Conservation (phyloP, 2,888 invertebrate genomes). For the Capitulum mitella region DNA sequence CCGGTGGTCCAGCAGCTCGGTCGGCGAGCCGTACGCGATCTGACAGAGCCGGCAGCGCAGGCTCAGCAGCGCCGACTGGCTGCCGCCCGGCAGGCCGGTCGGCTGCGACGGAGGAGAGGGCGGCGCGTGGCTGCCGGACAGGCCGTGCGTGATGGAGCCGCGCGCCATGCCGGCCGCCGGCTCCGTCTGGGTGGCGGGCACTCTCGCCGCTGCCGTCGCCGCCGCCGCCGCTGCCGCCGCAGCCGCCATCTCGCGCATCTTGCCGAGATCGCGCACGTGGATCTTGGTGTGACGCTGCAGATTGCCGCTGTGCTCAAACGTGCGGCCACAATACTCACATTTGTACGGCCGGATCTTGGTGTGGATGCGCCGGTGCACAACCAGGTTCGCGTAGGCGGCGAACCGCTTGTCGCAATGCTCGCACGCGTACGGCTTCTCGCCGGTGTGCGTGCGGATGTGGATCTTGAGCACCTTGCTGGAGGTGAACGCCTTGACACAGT, state of each 20-base stretch:
- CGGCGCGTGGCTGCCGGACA: not conserved
- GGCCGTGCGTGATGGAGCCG: not conserved
- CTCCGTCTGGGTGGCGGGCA: not conserved
- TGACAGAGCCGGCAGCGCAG: not conserved
- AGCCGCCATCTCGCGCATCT: not conserved
- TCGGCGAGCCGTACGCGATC: not conserved
- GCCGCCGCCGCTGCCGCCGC: not conserved
- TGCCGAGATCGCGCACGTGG: constrained; percentile 30
- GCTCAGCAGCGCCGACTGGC: not conserved
- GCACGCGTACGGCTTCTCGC: constrained; percentile 36
- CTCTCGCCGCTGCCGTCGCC: no score
- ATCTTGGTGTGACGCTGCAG: constrained; percentile 34
- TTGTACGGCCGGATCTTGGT: constrained; percentile 35
- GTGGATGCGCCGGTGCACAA: constrained; percentile 35
- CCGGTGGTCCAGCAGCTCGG: not conserved
- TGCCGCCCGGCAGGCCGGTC: not conserved
- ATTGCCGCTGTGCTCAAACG: constrained; percentile 36
- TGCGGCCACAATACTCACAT: constrained; percentile 34
- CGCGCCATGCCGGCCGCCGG: not conserved
- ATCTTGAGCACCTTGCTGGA: constrained; percentile 36
- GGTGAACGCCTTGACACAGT: constrained; percentile 35
- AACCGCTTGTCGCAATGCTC: constrained; percentile 36
- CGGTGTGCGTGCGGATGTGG: constrained; percentile 36
- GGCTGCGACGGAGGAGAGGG: not conserved
- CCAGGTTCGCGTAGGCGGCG: constrained; percentile 36